Percentiles rank a stretch among this genome's conserved stretches.
These are phyloP conservation scores for Papilio elwesi DNA, from an alignment of 2,888 invertebrate species.

Conservation along the genomic window DNA sequence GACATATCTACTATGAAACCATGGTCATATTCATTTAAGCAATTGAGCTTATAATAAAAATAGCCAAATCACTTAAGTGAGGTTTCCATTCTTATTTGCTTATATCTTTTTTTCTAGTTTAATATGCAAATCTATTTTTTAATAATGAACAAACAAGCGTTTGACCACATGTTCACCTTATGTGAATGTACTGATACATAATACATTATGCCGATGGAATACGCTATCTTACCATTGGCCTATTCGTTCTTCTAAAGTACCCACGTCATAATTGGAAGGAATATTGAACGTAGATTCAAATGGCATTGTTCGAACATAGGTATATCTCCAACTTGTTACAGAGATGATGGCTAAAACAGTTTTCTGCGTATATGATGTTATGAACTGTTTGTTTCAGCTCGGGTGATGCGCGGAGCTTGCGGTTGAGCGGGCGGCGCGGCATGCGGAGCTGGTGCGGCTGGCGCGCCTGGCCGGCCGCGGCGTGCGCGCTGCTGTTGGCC, in stretches of 20 bases:
- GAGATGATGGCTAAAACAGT: too few relatives aligned
- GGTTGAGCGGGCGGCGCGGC: constrained; percentile 30
- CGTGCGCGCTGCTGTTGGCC: constrained; percentile 68
- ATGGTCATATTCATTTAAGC: neutral
- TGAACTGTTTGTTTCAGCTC: constrained; percentile 28
- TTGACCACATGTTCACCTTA: too few relatives aligned
- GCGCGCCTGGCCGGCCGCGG: constrained; percentile 64
- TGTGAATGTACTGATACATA: too few relatives aligned
- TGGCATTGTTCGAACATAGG: too few relatives aligned
- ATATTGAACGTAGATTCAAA: too few relatives aligned
- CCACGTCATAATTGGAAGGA: too few relatives aligned
- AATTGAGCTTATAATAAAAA: neutral
- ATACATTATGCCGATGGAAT: too few relatives aligned
- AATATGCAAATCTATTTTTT: neutral
- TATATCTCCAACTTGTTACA: too few relatives aligned
- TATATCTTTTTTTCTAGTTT: neutral
- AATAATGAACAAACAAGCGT: too few relatives aligned
- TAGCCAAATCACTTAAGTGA: neutral
- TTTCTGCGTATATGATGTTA: neutral
- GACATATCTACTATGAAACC: neutral
- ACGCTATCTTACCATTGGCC: too few relatives aligned
- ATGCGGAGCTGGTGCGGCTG: constrained; percentile 46
- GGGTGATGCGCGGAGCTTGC: constrained; percentile 34
- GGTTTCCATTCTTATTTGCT: neutral
- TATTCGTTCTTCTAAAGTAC: too few relatives aligned